Evolutionary conservation across 2,113 vertebrate species (phyloP).

Genomic region (Hassar affinis): DNA sequence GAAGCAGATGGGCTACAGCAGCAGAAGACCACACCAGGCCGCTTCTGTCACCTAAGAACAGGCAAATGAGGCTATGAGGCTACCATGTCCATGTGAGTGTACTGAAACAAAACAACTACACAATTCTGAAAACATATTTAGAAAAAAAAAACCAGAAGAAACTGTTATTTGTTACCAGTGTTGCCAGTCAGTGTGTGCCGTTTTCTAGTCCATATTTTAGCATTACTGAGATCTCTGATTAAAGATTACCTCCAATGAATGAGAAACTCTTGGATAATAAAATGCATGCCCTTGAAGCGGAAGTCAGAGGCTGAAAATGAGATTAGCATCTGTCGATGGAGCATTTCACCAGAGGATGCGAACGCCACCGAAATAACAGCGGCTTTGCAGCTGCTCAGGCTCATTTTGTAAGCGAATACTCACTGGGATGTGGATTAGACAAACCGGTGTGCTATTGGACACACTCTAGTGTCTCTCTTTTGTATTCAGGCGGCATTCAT

Average conservation of each 20-base stretch:
- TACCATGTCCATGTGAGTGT: too few species aligned
- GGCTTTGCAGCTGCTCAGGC: slow-evolving; percentile 10
- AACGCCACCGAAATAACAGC: background rate
- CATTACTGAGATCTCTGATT: slow-evolving; percentile 4
- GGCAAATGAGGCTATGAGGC: too few species aligned
- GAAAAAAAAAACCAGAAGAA: too few species aligned
- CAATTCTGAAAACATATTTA: too few species aligned
- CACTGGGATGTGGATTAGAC: background rate
- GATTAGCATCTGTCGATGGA: background rate
- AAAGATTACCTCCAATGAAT: slow-evolving; percentile 2
- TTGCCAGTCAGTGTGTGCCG: slow-evolving; percentile 12
- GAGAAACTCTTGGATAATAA: background rate
- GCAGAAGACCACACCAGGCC: too few species aligned
- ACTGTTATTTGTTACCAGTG: too few species aligned
- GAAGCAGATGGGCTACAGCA: too few species aligned
- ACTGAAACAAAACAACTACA: too few species aligned
- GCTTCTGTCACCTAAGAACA: too few species aligned
- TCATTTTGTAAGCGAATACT: background rate
- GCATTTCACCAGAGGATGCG: background rate
- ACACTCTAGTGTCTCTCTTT: background rate
- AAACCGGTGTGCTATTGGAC: background rate
- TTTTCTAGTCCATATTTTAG: background rate
- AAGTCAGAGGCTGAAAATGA: background rate
- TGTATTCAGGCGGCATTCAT: background rate
- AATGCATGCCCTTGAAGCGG: background rate